Evolutionary conservation across 2,113 vertebrate species (phyloP).

Genomic region (Spea multiplicata): DNA sequence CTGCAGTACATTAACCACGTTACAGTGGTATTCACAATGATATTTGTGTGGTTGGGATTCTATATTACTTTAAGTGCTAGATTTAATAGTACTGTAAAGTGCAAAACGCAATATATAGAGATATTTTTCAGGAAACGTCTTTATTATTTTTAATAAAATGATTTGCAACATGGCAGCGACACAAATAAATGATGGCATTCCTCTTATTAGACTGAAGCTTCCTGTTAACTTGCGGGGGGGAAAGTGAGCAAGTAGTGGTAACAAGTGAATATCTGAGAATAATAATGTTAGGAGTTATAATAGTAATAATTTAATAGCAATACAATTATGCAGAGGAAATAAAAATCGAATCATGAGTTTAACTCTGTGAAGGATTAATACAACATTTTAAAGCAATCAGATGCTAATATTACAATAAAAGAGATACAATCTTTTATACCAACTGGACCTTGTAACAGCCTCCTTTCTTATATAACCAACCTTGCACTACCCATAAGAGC

Average conservation of each 20-base stretch:
- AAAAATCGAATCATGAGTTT: neutral
- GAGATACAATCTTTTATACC: neutral
- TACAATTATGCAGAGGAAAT: neutral
- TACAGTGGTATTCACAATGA: no score
- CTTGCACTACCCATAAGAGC: neutral
- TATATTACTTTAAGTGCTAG: no score
- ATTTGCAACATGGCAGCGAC: no score
- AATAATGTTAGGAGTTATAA: neutral
- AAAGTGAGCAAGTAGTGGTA: no score
- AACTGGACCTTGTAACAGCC: neutral
- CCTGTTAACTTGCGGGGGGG: neutral
- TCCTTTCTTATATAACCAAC: constrained; percentile 2
- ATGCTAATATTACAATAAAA: constrained; percentile 6
- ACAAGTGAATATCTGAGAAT: neutral
- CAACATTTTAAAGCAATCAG: neutral
- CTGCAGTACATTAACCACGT: no score
- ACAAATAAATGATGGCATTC: no score
- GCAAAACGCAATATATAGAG: no score
- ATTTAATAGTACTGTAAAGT: no score
- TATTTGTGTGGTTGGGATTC: no score
- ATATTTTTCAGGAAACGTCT: no score
- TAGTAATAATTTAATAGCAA: neutral
- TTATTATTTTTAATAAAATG: no score
- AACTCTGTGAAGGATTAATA: neutral
- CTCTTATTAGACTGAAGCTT: neutral